Evolutionary conservation across 1,140 invertebrate species (phyloP).

Genomic region (Hylyphantes graminicola): DNA sequence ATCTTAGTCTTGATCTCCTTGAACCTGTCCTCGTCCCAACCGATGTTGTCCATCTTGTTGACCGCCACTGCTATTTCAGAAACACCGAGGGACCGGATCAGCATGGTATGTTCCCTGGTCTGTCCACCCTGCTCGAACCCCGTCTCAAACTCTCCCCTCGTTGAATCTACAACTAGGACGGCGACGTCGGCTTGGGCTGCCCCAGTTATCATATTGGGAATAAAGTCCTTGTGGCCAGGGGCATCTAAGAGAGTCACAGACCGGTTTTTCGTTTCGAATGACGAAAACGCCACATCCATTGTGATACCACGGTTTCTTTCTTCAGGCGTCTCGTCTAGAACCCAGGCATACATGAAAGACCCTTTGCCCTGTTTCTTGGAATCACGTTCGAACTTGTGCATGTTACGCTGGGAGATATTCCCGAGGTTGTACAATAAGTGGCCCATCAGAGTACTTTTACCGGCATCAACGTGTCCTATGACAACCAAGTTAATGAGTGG

Average conservation of each 20-base stretch:
- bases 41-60: constrained; percentile 86
- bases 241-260: constrained; percentile 91
- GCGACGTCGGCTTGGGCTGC: constrained; percentile 97
- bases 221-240: constrained; percentile 97
- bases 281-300: constrained; percentile 95
- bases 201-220: constrained; percentile 99
- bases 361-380: constrained; percentile 98
- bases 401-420: constrained; percentile 86
- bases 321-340: constrained; percentile 98
- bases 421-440: constrained; percentile 89
- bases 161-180: constrained; percentile 93
- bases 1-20: constrained; percentile 88
- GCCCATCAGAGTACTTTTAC: constrained; percentile 98
- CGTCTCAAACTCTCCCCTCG: constrained; percentile 96
- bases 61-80: constrained; percentile 86
- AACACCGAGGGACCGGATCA: constrained; percentile 89
- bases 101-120: constrained; percentile 95
- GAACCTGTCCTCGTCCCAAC: constrained; percentile 84
- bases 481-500: constrained; percentile 92
- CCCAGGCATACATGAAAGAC: constrained; percentile 98
- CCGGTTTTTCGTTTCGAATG: constrained; percentile 92
- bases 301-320: constrained; percentile 91
- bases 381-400: constrained; percentile 98
- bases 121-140: constrained; percentile 98
- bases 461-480: constrained; percentile 99